Conservation (phyloP, 2,113 vertebrate species). For the Typhlomys cinereus region DNA sequence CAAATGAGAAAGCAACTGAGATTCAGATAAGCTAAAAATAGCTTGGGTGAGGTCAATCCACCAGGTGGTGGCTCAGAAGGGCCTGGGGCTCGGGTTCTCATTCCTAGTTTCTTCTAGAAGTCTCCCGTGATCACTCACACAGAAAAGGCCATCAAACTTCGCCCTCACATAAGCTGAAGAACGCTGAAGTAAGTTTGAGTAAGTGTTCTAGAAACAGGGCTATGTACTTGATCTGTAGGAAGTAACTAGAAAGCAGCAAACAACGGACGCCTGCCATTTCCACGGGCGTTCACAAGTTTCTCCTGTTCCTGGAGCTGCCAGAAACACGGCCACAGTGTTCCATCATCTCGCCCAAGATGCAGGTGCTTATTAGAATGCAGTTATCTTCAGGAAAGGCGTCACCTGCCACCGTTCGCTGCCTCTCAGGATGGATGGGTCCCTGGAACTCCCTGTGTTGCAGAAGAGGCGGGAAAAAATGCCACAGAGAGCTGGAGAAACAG, state of each 20-base stretch:
- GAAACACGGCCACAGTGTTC: neutral
- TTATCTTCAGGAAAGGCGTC: neutral
- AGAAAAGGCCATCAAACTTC: neutral
- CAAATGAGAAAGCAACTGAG: constrained; percentile 43
- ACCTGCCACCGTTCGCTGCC: neutral
- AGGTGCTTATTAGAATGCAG: neutral
- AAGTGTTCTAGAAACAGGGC: neutral
- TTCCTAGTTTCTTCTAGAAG: neutral
- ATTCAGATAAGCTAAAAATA: constrained; percentile 38
- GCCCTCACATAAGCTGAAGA: neutral
- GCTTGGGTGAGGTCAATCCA: neutral
- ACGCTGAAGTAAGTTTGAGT: neutral
- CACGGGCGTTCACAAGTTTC: neutral
- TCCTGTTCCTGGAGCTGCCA: neutral
- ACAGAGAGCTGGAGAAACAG: neutral
- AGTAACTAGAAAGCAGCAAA: neutral
- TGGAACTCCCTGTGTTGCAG: neutral
- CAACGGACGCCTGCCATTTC: neutral
- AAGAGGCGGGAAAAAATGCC: neutral
- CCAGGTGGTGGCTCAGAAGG: neutral
- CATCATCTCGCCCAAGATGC: neutral
- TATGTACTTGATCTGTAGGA: neutral
- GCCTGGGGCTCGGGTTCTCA: neutral
- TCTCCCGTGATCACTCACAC: neutral
- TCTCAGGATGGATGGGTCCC: neutral